phyloP scores from a whole-genome alignment of 2,888 invertebrate species.

The Gasteruption jaculator region DNA sequence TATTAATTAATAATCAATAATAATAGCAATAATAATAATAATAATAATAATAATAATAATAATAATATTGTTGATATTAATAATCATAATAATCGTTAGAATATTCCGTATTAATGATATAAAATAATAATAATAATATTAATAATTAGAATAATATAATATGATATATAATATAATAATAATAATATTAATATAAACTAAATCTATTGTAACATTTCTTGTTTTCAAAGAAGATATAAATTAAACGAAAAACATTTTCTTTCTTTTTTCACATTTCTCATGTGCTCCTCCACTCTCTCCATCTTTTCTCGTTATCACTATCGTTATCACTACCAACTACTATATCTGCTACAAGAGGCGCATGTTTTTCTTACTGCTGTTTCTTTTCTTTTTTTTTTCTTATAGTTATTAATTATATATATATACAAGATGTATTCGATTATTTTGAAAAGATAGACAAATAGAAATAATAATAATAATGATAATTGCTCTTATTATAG shows the following conservation, averaged over 20 bases:
- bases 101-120: conserved; percentile 24
- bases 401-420: no score
- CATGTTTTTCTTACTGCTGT: no score
- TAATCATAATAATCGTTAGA: conserved; percentile 22
- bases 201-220: conserved; percentile 44
- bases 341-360: no score
- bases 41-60: conserved; percentile 6
- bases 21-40: conserved; percentile 10
- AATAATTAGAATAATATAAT: conserved; percentile 15
- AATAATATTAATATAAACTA: conserved; percentile 35
- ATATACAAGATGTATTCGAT: conserved; percentile 43
- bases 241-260: conserved; percentile 42
- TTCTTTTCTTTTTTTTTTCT: no score
- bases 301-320: no score
- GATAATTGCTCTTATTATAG: no score
- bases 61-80: conserved; percentile 2
- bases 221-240: conserved; percentile 42
- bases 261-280: conserved; percentile 16
- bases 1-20: conserved; percentile 5
- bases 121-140: conserved; percentile 22
- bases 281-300: no score
- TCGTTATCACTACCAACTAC: no score
- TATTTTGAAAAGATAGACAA: no score
- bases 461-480: no score
- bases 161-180: conserved; percentile 27